Percentiles rank a stretch among this genome's conserved stretches.
Evolutionary conservation across 2,113 vertebrate genomes (phyloP).

Genomic region (Pseudorectes ferrugineus): DNA sequence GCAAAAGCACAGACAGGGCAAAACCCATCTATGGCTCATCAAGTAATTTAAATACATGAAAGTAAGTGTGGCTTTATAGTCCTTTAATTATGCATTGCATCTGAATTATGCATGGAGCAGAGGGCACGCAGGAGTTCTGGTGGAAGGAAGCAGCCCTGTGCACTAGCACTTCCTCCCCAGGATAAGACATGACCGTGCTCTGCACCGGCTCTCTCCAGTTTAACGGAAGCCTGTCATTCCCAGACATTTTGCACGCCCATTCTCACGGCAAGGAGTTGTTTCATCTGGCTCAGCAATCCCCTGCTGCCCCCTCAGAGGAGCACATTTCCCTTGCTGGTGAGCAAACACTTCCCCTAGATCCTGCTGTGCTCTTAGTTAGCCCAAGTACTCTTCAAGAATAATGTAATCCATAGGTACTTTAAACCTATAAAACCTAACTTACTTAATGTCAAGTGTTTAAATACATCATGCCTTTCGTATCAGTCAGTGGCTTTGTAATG

Average conservation of each 20-base stretch:
- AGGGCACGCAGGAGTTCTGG: background rate
- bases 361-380: background rate
- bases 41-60: conserved; percentile 22
- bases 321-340: background rate
- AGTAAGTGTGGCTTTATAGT: conserved; percentile 36
- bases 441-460: background rate
- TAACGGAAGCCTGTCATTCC: background rate
- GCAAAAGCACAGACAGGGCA: background rate
- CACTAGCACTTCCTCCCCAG: background rate
- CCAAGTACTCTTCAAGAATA: background rate
- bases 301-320: background rate
- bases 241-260: background rate
- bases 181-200: background rate
- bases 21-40: background rate
- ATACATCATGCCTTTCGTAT: background rate
- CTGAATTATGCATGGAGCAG: conserved; percentile 41
- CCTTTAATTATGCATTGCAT: conserved; percentile 41
- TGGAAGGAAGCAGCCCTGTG: background rate
- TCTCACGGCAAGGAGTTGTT: background rate
- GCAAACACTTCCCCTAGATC: background rate
- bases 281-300: background rate
- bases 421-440: background rate
- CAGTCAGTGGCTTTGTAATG: background rate
- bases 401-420: background rate
- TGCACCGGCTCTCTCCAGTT: background rate